Evolutionary conservation across 2,888 invertebrate genomes (phyloP).

Genomic region (Chorisops tibialis): DNA sequence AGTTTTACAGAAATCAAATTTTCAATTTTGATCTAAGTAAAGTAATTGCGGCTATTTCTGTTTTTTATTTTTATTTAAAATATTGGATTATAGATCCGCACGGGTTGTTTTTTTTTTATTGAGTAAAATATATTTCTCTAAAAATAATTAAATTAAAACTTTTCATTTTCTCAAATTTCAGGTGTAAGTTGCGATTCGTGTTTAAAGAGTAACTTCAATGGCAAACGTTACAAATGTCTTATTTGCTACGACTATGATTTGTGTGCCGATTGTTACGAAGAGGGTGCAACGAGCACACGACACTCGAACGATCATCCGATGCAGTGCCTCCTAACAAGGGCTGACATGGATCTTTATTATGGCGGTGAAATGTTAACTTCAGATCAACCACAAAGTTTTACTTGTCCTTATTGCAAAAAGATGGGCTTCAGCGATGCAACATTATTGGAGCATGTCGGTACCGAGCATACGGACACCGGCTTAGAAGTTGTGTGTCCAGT

Average conservation of each 20-base stretch:
- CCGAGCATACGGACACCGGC: conserved; percentile 88
- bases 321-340: conserved; percentile 96
- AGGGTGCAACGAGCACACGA: conserved; percentile 83
- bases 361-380: conserved; percentile 88
- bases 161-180: conserved; percentile 56
- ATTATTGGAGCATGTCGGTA: conserved; percentile 85
- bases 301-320: conserved; percentile 97
- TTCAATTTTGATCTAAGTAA: no score
- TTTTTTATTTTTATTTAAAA: no score
- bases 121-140: no score
- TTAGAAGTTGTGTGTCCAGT: conserved; percentile 97
- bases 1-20: no score
- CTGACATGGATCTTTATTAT: conserved; percentile 95
- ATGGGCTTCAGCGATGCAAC: conserved; percentile 94
- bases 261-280: conserved; percentile 94
- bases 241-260: conserved; percentile 99
- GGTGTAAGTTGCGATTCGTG: conserved; percentile 99
- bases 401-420: conserved; percentile 95
- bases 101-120: no score
- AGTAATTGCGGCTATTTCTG: no score
- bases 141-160: no score
- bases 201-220: conserved; percentile 95
- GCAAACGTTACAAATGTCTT: conserved; percentile 97
- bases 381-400: conserved; percentile 93
- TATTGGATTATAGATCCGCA: no score